phyloP scores from a whole-genome alignment of 2,113 vertebrate genomes.

The Micromys minutus region DNA sequence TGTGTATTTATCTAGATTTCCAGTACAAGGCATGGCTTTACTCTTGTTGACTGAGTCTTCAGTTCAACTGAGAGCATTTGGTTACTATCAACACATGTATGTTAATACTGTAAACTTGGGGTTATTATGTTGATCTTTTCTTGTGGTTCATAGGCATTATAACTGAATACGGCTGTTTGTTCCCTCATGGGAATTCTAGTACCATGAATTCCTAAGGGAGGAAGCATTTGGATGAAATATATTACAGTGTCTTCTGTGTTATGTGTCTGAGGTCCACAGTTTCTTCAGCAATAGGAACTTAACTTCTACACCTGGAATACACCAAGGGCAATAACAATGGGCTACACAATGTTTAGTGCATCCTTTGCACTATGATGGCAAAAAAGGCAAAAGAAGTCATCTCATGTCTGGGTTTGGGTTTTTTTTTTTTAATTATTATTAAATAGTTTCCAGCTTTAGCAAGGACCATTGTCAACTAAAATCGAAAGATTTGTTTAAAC shows the following conservation, averaged over 20 bases:
- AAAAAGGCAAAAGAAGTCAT: background rate
- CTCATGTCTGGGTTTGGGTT: background rate
- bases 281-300: background rate
- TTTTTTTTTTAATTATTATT: no score
- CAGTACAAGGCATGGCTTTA: background rate
- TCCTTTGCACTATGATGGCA: background rate
- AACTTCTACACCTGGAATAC: background rate
- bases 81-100: background rate
- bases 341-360: background rate
- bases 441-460: background rate
- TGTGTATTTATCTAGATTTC: background rate
- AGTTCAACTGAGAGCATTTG: background rate
- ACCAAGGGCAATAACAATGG: background rate
- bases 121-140: background rate
- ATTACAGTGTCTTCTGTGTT: background rate
- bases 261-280: background rate
- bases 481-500: background rate
- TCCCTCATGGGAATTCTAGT: no score
- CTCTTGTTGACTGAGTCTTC: background rate
- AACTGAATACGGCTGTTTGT: background rate
- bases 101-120: background rate
- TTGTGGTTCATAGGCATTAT: background rate
- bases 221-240: no score
- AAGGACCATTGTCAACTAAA: background rate
- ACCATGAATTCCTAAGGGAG: no score